Conservation (phyloP, 92 coral and sea anemone genomes). For the Nematostella vectensis region DNA sequence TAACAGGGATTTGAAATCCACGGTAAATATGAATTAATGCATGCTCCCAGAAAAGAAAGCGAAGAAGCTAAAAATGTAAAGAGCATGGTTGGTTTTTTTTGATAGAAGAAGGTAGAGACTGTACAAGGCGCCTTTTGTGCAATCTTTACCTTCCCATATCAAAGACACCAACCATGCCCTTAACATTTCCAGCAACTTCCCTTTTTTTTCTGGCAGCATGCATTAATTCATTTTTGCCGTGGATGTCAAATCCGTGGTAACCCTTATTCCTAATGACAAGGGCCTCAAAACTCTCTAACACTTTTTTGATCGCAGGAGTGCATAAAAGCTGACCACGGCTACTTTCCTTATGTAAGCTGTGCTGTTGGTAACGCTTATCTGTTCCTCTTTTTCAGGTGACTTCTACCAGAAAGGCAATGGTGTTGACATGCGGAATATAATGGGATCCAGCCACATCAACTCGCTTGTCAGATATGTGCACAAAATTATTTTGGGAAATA, state of each 20-base stretch:
- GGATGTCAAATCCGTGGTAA: constrained; percentile 26
- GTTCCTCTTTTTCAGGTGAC: too few relatives aligned
- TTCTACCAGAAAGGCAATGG: too few relatives aligned
- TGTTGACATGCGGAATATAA: too few relatives aligned
- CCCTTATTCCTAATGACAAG: constrained; percentile 26
- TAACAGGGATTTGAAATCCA: constrained; percentile 22
- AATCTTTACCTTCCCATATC: constrained; percentile 24
- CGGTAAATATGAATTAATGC: constrained; percentile 23
- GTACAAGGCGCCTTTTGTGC: constrained; percentile 36
- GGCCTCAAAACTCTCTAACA: constrained; percentile 24
- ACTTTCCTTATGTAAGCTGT: too few relatives aligned
- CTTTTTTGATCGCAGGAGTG: too few relatives aligned
- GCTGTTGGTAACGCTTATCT: too few relatives aligned
- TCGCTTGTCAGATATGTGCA: too few relatives aligned
- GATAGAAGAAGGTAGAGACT: constrained; percentile 15
- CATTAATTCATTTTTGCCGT: constrained; percentile 30
- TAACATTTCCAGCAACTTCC: constrained; percentile 22
- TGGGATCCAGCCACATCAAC: too few relatives aligned
- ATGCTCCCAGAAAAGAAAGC: constrained; percentile 19
- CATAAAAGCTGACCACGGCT: too few relatives aligned
- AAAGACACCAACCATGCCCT: constrained; percentile 44
- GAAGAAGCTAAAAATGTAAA: constrained; percentile 19
- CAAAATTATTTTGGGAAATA: too few relatives aligned
- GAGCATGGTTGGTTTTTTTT: constrained; percentile 29
- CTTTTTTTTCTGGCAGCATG: constrained; percentile 20